Evolutionary conservation across 1,140 invertebrate species (phyloP), one percentile per base, ranked within the genome.

Genomic region (Drosophila sp.): DNA sequence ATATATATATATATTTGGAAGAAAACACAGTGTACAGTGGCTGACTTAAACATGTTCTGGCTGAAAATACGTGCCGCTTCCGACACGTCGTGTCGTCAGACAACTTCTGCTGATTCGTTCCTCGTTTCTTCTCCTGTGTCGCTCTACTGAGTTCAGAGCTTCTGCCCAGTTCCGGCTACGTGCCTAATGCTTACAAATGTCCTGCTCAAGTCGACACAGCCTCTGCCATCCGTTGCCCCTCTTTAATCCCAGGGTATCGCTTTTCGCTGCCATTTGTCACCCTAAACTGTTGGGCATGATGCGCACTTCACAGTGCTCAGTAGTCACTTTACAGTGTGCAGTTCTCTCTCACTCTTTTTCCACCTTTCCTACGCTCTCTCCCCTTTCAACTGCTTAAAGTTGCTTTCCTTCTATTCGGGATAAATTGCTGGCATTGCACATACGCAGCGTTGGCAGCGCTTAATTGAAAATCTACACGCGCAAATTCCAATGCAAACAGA

Each of bases 381-480:
- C 16, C 25, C 14, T n/a, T 8, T 18, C 5, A 14, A 45, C 62
- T 43, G n/a, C 43, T 46, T 54, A 43, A 57, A 41, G n/a, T 57
- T 57, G 63, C 25, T 21, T 8, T 13, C 13, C 18, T 43, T 4
- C 4, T 27, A 18, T 50, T 16, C 4, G 7, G 18, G 13, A 11
- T 34, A 69, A 69, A 62, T 69, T 83, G 72, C 81, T 65, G 51
- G 75, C 72, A 65, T 83, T 79, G 80, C 80, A 69, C 80, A 83
- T 83, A 83, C 76, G 71, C 75, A 67, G 51, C 65, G 79, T 57
- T 48, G 71, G 72, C 62, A 36, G 62, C 56, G 62, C 53, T 64
- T 82, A 82, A 82, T 82, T 82, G 80, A 83, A 82, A 83, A 82
- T 57, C 80, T 61, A 82, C 77, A 81, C 65, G 63, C 78, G 65